Conservation (phyloP, 2,888 invertebrate species). For the Mesorhabditis sp. region DNA sequence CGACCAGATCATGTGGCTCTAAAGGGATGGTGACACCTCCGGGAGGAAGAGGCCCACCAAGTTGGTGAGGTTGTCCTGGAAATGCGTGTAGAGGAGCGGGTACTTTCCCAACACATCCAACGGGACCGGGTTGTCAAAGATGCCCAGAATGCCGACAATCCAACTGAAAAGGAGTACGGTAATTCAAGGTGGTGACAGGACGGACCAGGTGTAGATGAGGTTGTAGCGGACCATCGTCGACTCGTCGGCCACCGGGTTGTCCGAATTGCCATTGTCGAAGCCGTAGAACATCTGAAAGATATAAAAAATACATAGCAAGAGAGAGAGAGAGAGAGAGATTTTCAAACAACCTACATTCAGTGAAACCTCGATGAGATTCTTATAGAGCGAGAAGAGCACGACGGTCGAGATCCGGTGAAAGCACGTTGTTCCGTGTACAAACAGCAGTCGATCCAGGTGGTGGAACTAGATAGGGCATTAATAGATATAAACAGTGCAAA, state of each 20-base stretch:
- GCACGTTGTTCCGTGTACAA: slow-evolving; percentile 31
- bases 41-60: background rate
- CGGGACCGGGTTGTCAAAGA: background rate
- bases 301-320: background rate
- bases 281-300: slow-evolving; percentile 15
- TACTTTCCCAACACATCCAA: background rate
- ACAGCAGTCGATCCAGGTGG: slow-evolving; percentile 22
- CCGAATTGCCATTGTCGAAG: slow-evolving; percentile 14
- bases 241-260: slow-evolving; percentile 18
- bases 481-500: background rate
- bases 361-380: slow-evolving; percentile 23
- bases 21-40: background rate
- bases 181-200: slow-evolving; percentile 4
- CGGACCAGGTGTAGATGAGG: slow-evolving; percentile 15
- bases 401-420: slow-evolving; percentile 23
- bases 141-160: background rate
- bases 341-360: slow-evolving; percentile 13
- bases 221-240: slow-evolving; percentile 15
- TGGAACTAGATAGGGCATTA: slow-evolving; percentile 16
- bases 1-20: background rate
- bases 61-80: background rate
- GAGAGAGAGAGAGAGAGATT: too few species aligned
- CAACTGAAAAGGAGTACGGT: background rate
- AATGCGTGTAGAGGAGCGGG: slow-evolving; percentile 2
- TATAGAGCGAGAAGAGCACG: slow-evolving; percentile 29